Base-by-base conservation (phyloP, 2,797 vertebrate species). In the Apodemus agrarius region DNA sequence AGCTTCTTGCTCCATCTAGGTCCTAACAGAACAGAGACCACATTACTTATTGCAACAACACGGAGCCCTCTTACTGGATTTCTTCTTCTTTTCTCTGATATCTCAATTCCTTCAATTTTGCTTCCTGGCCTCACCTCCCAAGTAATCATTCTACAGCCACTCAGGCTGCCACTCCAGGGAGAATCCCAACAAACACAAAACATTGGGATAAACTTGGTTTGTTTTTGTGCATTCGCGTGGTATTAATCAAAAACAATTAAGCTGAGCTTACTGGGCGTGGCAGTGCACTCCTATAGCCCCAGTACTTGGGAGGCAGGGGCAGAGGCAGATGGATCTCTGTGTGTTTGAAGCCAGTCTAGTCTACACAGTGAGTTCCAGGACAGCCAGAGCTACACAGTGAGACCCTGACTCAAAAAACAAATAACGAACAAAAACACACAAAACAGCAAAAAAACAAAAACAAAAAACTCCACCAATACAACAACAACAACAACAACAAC, bases 111-210 rank as follows among this genome's bases (percentile, higher is more conserved):
- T 19, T 96, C 24, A n/a, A 24, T 90, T 29, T 14, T 81, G 10
- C 43, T 81, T 93, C 59, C 54, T 40, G 34, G n/a, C 49, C 49
- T 11, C 49, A 8, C 69, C 22, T 89, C 43, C 49, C 57, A 91
- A 37, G 34, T 81, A 82, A 54, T 82, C 24, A 1, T 52, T 37
- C 24, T 46, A 46, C 11, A 80, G 8, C 29, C 4, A 17, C 14
- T 89, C 34, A 65, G 86, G 21, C 12, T 81, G 4, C 61, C 31
- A n/a, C 67, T 95, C 83, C 31, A 63, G 13, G 49, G 26, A 94
- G 43, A 96, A 72, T 29, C 31, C 57, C 84, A 92, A 83, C 11
- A 72, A 34, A 63, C 40, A 93, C 75, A 89, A 43, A 79, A 79
- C 29, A 37, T 31, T 6, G 12, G 34, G 46, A 57, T 75, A 69